Evolutionary conservation across 1,140 invertebrate species (phyloP).

Genomic region (Drosophila albomicans): DNA sequence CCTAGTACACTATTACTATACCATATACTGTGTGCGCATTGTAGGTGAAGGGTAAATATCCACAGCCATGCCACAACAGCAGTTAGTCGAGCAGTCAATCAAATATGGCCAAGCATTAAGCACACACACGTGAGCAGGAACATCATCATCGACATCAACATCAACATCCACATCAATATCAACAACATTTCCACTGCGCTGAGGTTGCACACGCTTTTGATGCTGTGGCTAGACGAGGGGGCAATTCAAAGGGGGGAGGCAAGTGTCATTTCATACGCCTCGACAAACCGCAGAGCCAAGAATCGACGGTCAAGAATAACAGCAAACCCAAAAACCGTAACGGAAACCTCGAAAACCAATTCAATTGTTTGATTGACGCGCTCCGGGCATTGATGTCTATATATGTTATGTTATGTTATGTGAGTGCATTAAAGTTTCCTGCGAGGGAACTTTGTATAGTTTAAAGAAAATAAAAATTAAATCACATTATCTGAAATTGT

Average conservation of each 20-base stretch:
- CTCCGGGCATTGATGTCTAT: constrained; percentile 18
- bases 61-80: not conserved
- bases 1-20: too few relatives aligned
- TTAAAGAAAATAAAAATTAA: not conserved
- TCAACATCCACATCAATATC: constrained; percentile 17
- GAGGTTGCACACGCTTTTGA: constrained; percentile 1
- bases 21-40: not conserved
- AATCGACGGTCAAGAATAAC: constrained; percentile 38
- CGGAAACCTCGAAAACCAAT: constrained; percentile 71
- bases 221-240: not conserved
- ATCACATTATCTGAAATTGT: too few relatives aligned
- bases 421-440: not conserved
- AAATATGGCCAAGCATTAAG: constrained; percentile 49
- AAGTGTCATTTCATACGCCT: constrained; percentile 17
- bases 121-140: constrained; percentile 24
- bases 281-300: constrained; percentile 38
- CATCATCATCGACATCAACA: constrained; percentile 23
- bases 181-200: constrained; percentile 13
- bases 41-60: constrained; percentile 25
- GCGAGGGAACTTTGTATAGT: constrained; percentile 21
- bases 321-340: constrained; percentile 34
- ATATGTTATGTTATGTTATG: not conserved
- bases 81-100: constrained; percentile 73
- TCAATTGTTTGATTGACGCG: constrained; percentile 69
- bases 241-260: not conserved